Evolutionary conservation across 1,140 invertebrate genomes (phyloP).

Genomic region (Drosophila subobscura): DNA sequence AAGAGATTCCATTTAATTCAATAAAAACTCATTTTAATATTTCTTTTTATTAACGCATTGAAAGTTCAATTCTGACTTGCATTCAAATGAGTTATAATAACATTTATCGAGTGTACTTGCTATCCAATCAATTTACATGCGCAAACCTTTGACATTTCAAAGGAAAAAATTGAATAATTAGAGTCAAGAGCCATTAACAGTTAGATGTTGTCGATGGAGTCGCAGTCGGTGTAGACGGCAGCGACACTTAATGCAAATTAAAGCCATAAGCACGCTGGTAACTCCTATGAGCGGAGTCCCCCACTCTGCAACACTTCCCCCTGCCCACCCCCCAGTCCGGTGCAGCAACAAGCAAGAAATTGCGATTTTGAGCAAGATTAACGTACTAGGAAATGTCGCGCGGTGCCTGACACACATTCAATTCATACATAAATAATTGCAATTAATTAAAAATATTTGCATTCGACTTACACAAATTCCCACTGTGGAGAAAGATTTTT

Average conservation of each 20-base stretch:
- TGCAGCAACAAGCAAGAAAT: slow-evolving; percentile 9
- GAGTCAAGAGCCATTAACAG: too few species aligned
- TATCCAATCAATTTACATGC: too few species aligned
- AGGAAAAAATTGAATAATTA: too few species aligned
- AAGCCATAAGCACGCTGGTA: slow-evolving; percentile 16
- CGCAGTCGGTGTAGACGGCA: slow-evolving; percentile 11
- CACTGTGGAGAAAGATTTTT: slow-evolving; percentile 19
- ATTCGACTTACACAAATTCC: slow-evolving; percentile 56
- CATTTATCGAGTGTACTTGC: too few species aligned
- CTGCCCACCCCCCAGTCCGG: too few species aligned
- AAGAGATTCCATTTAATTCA: too few species aligned
- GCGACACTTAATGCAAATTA: slow-evolving; percentile 39
- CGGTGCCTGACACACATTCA: slow-evolving; percentile 59
- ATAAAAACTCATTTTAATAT: too few species aligned
- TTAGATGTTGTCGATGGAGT: background rate
- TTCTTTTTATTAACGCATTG: too few species aligned
- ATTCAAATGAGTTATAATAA: too few species aligned
- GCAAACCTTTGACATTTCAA: too few species aligned
- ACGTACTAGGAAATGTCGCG: slow-evolving; percentile 70
- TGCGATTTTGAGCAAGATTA: slow-evolving; percentile 62
- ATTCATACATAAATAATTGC: slow-evolving; percentile 73
- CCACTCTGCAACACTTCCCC: background rate
- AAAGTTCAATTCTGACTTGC: too few species aligned
- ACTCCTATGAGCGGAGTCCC: slow-evolving; percentile 37
- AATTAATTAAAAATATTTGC: slow-evolving; percentile 67